phyloP scores from a whole-genome alignment of 2,797 vertebrate species.

The Carapus acus region DNA sequence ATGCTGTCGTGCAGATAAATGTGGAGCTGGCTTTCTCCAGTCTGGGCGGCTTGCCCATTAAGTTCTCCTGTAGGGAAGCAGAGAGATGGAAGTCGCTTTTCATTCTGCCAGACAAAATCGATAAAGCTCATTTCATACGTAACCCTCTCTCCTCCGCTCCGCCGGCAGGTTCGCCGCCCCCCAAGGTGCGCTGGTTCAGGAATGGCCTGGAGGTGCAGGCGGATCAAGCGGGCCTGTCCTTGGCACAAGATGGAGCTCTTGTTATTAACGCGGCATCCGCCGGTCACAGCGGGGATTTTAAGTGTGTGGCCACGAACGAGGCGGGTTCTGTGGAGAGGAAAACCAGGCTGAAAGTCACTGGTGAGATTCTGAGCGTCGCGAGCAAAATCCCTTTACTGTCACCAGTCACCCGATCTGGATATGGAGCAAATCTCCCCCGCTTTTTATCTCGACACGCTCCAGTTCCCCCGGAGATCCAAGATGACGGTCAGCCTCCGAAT shows the following conservation, averaged over 20 bases:
- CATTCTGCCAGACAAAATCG: slow-evolving; percentile 45
- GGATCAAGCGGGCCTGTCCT: slow-evolving; percentile 61
- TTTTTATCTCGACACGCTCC: slow-evolving; percentile 11
- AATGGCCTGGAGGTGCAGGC: slow-evolving; percentile 73
- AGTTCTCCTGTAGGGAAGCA: slow-evolving; percentile 35
- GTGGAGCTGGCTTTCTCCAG: slow-evolving; percentile 43
- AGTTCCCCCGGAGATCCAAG: slow-evolving; percentile 84
- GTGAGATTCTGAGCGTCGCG: slow-evolving; percentile 69
- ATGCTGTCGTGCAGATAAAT: slow-evolving; percentile 56
- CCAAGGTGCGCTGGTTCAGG: slow-evolving; percentile 79
- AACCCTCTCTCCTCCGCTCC: slow-evolving; percentile 15
- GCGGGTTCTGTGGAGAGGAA: slow-evolving; percentile 78
- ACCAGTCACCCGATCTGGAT: too few species aligned
- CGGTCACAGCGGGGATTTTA: slow-evolving; percentile 79
- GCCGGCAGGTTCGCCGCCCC: slow-evolving; percentile 64
- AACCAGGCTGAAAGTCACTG: slow-evolving; percentile 77
- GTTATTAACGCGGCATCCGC: slow-evolving; percentile 73
- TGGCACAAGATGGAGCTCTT: slow-evolving; percentile 74
- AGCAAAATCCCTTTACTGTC: too few species aligned
- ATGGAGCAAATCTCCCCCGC: slow-evolving; percentile 1
- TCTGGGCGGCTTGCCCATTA: slow-evolving; percentile 48
- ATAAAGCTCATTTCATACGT: slow-evolving; percentile 34
- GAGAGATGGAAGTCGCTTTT: slow-evolving; percentile 48
- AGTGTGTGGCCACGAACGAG: slow-evolving; percentile 83
- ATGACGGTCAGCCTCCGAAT: slow-evolving; percentile 67